phyloP scores from a whole-genome alignment of 2,888 invertebrate genomes.

The Cheilosia soror region DNA sequence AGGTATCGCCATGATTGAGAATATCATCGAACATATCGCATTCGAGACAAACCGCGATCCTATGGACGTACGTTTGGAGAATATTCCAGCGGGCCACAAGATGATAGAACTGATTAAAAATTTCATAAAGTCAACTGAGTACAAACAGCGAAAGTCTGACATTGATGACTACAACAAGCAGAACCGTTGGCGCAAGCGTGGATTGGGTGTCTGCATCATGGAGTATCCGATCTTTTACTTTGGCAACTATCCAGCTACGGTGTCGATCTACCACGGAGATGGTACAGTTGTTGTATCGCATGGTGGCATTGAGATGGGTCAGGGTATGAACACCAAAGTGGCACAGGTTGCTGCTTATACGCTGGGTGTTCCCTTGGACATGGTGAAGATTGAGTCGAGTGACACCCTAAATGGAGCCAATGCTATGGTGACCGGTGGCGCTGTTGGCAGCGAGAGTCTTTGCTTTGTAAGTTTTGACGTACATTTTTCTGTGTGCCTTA shows the following conservation, averaged over 20 bases:
- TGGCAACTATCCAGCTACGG: slow-evolving; percentile 86
- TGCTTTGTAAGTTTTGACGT: slow-evolving; percentile 84
- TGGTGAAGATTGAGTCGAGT: slow-evolving; percentile 87
- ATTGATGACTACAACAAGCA: slow-evolving; percentile 87
- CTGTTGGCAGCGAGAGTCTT: slow-evolving; percentile 88
- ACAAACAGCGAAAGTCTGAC: slow-evolving; percentile 85
- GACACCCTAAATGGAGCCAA: slow-evolving; percentile 88
- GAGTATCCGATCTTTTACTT: slow-evolving; percentile 86
- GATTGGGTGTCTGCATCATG: slow-evolving; percentile 88
- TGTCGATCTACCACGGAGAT: slow-evolving; percentile 89
- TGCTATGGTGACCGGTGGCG: slow-evolving; percentile 88
- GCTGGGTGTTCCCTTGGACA: slow-evolving; percentile 88
- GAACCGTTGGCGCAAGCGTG: slow-evolving; percentile 93
- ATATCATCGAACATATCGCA: slow-evolving; percentile 88
- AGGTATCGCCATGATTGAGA: slow-evolving; percentile 86
- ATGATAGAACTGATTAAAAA: slow-evolving; percentile 85
- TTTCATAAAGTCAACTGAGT: slow-evolving; percentile 85
- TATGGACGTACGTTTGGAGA: slow-evolving; percentile 85
- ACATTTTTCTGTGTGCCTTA: background rate
- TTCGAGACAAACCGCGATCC: slow-evolving; percentile 85
- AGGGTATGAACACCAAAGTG: slow-evolving; percentile 89
- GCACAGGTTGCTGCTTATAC: slow-evolving; percentile 90
- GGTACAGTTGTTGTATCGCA: slow-evolving; percentile 89
- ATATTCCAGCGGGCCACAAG: slow-evolving; percentile 83
- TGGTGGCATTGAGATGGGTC: slow-evolving; percentile 91